Conservation (phyloP, 1,140 invertebrate genomes). For the Oscheius sp. region DNA sequence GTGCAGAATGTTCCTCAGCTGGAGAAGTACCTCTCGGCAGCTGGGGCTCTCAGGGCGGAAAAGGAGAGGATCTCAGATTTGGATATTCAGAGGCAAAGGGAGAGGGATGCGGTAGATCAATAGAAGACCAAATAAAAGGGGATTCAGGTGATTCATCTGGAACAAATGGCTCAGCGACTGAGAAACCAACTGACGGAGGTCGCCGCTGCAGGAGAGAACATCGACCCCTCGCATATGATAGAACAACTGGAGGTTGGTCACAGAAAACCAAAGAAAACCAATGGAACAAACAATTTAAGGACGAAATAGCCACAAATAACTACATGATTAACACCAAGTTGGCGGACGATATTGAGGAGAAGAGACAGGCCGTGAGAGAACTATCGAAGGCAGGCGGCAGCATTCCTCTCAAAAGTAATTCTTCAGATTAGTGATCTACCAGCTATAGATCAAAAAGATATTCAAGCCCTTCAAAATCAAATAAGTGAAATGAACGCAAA, state of each 20-base stretch:
- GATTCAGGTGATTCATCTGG: slow-evolving; percentile 9
- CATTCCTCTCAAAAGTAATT: neutral
- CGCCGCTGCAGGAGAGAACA: neutral
- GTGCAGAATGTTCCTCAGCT: slow-evolving; percentile 28
- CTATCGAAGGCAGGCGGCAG: neutral
- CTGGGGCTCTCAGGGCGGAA: neutral
- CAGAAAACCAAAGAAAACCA: neutral
- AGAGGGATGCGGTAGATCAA: slow-evolving; percentile 3
- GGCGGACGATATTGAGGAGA: slow-evolving; percentile 2
- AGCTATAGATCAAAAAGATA: neutral
- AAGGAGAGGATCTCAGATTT: slow-evolving; percentile 1
- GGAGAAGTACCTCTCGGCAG: slow-evolving; percentile 5
- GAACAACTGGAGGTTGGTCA: slow-evolving; percentile 1
- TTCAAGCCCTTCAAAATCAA: neutral
- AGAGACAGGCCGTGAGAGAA: neutral
- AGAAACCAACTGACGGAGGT: slow-evolving; percentile 1
- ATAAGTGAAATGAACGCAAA: slow-evolving; percentile 3
- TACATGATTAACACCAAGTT: slow-evolving; percentile 4
- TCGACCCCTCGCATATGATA: slow-evolving; percentile 3
- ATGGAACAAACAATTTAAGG: neutral
- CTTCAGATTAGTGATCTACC: neutral
- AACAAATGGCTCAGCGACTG: neutral
- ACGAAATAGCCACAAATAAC: slow-evolving; percentile 11
- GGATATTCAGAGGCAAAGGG: neutral
- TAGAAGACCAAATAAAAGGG: neutral